Base-by-base conservation (phyloP, 1,140 invertebrate genomes). In the Diabrotica virgifera region DNA sequence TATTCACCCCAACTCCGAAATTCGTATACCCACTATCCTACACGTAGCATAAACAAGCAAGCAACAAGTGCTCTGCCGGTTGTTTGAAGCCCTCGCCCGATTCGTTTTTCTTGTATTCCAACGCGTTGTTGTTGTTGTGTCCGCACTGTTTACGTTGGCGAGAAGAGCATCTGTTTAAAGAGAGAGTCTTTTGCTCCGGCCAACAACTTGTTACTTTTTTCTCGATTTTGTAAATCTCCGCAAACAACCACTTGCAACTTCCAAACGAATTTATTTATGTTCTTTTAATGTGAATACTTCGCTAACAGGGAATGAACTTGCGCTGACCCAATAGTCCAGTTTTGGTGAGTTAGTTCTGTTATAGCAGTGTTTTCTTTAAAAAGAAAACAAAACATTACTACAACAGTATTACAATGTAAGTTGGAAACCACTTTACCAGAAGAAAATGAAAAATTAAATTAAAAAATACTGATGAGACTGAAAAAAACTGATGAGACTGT, bases 261-360 rank as follows among this genome's bases (percentile, higher is more conserved):
- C 24, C 40, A 46, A 46, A 46, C 40, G 40, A 46, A 46, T 46
- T 46, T 46, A 46, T 46, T 46, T 24, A 24, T 24, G 24, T 10
- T n/a, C 40, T 46, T 46, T 46, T 46, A 46, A 46, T 46, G 40
- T 46, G 40, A 46, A 46, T 46, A 46, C 40, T 46, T 46, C n/a
- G 40, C 4, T 46, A 8, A 46, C 40, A n/a, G n/a, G 40, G n/a
- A 46, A 46, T 46, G 24, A 24, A 24, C 4, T 24, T 24, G 24
- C 24, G 24, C 1, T 24, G 24, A 24, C 24, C 24, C 24, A 24
- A 24, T 24, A 24, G 24, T 24, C 24, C 24, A 24, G 24, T 24
- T 24, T 24, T 24, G 24, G 5, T 55, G 2, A 55, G 36, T 55
- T 24, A 6, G 14, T 11, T 52, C 5, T 35, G 53, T 14, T 24